These are phyloP conservation scores for Linnaemya vulpina DNA, from an alignment of 2,888 invertebrate genomes.

Conservation along the genomic window DNA sequence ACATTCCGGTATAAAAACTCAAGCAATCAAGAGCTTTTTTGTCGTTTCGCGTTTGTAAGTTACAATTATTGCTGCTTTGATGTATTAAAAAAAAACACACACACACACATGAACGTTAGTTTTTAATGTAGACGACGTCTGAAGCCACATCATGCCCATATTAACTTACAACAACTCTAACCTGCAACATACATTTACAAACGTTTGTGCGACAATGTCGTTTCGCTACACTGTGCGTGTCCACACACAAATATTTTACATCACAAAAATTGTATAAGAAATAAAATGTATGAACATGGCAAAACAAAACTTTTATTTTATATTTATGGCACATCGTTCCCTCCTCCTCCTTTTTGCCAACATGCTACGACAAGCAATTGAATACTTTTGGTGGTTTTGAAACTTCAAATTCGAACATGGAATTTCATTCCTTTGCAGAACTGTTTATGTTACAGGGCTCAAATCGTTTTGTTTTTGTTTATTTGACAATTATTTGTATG, in stretches of 20 bases:
- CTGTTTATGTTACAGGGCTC: not conserved
- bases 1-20: not conserved
- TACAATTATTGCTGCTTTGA: conserved; percentile 40
- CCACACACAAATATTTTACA: conserved; percentile 52
- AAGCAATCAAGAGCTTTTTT: not conserved
- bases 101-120: conserved; percentile 9
- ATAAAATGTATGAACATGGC: conserved; percentile 5
- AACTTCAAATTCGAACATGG: not conserved
- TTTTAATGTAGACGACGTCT: not conserved
- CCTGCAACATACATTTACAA: conserved; percentile 6
- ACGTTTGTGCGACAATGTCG: not conserved
- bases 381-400: not conserved
- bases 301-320: conserved; percentile 10
- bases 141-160: not conserved
- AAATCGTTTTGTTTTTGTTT: too few relatives aligned
- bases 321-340: not conserved
- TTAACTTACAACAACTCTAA: conserved; percentile 16
- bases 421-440: not conserved
- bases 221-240: conserved; percentile 25
- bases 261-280: conserved; percentile 17
- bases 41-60: conserved; percentile 12
- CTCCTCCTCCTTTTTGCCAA: not conserved
- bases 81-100: too few relatives aligned
- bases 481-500: too few relatives aligned
- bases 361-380: not conserved